phyloP scores from a whole-genome alignment of 2,113 vertebrate species.

The Heptranchias perlo region DNA sequence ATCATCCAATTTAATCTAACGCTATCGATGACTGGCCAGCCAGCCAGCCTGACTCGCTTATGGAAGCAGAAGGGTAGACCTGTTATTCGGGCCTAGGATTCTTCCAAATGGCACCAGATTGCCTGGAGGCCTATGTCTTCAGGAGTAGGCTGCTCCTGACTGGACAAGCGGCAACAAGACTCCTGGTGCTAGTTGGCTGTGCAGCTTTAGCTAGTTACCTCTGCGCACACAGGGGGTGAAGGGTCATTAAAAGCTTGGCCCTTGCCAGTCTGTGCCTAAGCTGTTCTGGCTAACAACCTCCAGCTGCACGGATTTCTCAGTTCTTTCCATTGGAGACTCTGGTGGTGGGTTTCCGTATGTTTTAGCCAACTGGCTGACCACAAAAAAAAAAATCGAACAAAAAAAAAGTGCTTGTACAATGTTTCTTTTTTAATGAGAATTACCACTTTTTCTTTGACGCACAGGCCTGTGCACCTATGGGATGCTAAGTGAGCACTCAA shows the following conservation, averaged over 20 bases:
- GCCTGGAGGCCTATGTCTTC: not conserved
- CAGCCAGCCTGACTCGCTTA: not conserved
- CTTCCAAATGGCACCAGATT: not conserved
- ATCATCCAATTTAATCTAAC: not conserved
- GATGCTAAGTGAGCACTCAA: not conserved
- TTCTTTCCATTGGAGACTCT: not conserved
- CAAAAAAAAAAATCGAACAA: not conserved
- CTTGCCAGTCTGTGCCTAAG: not conserved
- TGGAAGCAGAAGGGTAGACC: too few species aligned
- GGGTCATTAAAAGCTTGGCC: not conserved
- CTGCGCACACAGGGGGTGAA: not conserved
- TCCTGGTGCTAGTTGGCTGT: not conserved
- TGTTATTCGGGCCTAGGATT: not conserved
- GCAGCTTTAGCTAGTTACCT: not conserved
- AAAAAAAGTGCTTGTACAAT: not conserved
- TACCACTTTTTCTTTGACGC: not conserved
- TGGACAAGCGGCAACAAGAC: not conserved
- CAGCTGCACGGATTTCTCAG: not conserved
- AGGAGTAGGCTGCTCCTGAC: not conserved
- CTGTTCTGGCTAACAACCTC: not conserved
- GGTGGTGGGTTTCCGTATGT: not conserved
- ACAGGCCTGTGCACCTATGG: not conserved
- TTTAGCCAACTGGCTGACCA: not conserved
- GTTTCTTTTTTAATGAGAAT: not conserved
- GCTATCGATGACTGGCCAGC: not conserved